These are phyloP conservation scores for Drosophila siamana DNA, from an alignment of 2,888 invertebrate genomes.

Conservation along the genomic window DNA sequence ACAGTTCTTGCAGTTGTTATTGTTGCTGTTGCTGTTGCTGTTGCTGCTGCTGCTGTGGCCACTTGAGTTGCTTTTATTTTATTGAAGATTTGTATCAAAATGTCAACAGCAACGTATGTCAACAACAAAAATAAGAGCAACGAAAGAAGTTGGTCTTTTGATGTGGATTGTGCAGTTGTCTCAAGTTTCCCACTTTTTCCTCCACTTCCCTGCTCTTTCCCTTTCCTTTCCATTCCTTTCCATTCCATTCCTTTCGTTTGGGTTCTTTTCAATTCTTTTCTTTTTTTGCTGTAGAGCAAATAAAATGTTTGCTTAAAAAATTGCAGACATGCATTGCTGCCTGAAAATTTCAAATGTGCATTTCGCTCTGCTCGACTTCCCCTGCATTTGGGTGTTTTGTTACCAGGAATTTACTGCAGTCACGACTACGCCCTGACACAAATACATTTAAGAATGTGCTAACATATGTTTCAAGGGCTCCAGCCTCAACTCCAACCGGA, in stretches of 20 bases:
- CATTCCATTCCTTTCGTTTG: conserved; percentile 28
- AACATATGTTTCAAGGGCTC: conserved; percentile 38
- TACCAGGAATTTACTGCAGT: conserved; percentile 75
- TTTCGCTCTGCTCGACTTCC: conserved; percentile 22
- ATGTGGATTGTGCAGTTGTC: conserved; percentile 66
- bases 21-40: too few relatives aligned
- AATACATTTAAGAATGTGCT: conserved; percentile 65
- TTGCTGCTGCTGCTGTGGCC: conserved; percentile 46
- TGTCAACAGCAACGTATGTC: conserved; percentile 73
- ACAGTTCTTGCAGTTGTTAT: conserved; percentile 22
- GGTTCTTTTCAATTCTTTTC: background rate
- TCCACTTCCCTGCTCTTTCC: background rate
- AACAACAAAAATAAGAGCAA: conserved; percentile 44
- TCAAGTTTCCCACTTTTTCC: conserved; percentile 53
- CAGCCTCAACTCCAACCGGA: background rate
- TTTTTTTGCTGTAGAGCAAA: conserved; percentile 47
- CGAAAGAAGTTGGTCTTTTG: conserved; percentile 57
- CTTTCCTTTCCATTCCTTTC: background rate
- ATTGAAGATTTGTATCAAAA: conserved; percentile 80
- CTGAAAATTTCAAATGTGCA: conserved; percentile 53
- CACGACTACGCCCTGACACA: conserved; percentile 70
- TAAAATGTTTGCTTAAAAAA: conserved; percentile 78
- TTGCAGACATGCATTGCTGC: conserved; percentile 70
- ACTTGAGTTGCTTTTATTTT: conserved; percentile 74
- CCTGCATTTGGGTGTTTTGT: conserved; percentile 45